Evolutionary conservation across 2,113 vertebrate genomes (phyloP), one percentile per base, ranked within the genome.

Genomic region (Trematomus loennbergii): DNA sequence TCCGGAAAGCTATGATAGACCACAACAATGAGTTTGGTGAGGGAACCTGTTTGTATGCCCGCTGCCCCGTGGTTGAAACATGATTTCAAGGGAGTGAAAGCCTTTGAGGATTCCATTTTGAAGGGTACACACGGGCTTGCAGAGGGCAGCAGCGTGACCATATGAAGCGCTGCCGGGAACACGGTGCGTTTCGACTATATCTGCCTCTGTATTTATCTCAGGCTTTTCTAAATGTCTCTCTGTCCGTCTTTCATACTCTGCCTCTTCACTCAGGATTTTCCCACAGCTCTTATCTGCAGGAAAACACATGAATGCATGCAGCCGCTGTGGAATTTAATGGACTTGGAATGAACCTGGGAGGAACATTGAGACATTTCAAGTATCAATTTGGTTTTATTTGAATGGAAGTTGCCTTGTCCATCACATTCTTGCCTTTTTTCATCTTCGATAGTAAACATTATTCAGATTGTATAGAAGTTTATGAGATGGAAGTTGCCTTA

Each of bases 101-200:
- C 65, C 80, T 87, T 84, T 72, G 62, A 85, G 82, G 77, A 90
- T 87, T 84, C 79, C 87, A 89, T 90, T 87, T 88, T 80, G 22
- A 50, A 77, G 83, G 36, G 67, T 86, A 82, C 84, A 29, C 29
- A n/a, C 36, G 10, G 59, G 85, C 82, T 81, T 63, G 11, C 29
- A 2, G 82, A 86, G 84, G 85, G 77, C 84, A 83, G 79, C 71
- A 13, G 82, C 88, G 63, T 81, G 82, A 89, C 85, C 48, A 81
- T 1, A 17, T 3, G 50, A 72, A 69, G 63, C 53, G n/a, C 33
- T 3, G 73, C 53, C 75, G 66, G 58, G 25, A 53, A 36, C 8
- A 45, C 40, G 64, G 60, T 60, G 87, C 4, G n/a, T 22, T 70
- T 85, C 15, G 15, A 61, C 74, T 85, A 81, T 12, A 45, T 84